phyloP scores from a whole-genome alignment of 53 echinoderm and acorn worm species.

The Echinometra lucunter region DNA sequence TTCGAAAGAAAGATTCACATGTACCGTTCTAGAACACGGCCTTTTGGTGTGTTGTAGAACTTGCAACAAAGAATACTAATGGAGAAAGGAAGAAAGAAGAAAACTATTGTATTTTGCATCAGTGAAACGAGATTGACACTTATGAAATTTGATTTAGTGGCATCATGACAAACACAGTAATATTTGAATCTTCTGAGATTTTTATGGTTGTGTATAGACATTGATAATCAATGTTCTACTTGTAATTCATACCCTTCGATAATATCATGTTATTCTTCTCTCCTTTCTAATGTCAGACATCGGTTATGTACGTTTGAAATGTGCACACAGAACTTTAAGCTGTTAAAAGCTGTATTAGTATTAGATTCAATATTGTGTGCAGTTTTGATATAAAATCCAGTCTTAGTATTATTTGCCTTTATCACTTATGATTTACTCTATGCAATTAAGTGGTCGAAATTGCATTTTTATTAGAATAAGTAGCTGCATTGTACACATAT shows the following conservation, averaged over 20 bases:
- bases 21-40: not conserved
- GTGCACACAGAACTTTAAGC: not conserved
- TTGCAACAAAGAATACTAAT: constrained; percentile 8
- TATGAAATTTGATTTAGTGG: constrained; percentile 26
- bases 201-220: constrained; percentile 37
- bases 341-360: not conserved
- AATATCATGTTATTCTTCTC: not conserved
- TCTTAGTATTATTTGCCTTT: constrained; percentile 56
- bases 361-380: constrained; percentile 18
- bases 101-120: constrained; percentile 33
- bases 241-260: constrained; percentile 18
- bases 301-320: not conserved
- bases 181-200: constrained; percentile 45
- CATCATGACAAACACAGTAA: constrained; percentile 69
- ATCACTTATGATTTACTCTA: constrained; percentile 46
- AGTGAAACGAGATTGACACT: constrained; percentile 15
- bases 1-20: not conserved
- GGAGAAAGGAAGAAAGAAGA: constrained; percentile 25
- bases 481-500: constrained; percentile 32
- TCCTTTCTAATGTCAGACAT: not conserved
- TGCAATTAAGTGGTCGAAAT: constrained; percentile 42
- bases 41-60: constrained; percentile 35
- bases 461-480: constrained; percentile 1
- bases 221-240: constrained; percentile 16
- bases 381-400: constrained; percentile 31